Evolutionary conservation across 2,113 vertebrate species (phyloP).

Genomic region (Meleagris gallopavo): DNA sequence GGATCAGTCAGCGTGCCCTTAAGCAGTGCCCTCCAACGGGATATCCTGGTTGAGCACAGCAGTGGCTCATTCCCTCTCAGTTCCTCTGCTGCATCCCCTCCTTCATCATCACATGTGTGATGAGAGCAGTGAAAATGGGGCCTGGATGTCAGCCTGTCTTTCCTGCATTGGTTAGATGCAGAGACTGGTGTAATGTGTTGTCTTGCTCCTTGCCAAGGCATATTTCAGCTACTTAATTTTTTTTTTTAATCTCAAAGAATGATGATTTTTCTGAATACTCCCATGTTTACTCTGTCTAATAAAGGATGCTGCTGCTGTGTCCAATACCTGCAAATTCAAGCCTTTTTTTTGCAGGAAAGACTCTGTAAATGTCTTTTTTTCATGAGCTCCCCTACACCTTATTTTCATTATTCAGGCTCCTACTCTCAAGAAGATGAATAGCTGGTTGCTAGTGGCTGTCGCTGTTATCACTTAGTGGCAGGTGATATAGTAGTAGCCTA

Average conservation of each 20-base stretch:
- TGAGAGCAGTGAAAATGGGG: neutral
- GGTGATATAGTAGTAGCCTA: slow-evolving; percentile 10
- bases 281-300: neutral
- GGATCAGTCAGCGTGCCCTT: neutral
- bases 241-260: neutral
- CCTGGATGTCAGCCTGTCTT: neutral
- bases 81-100: neutral
- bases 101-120: neutral
- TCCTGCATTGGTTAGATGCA: neutral
- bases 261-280: neutral
- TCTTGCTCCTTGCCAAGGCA: neutral
- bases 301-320: neutral
- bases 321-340: neutral
- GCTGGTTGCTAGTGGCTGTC: neutral
- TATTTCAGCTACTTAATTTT: neutral
- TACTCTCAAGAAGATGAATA: neutral
- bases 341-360: neutral
- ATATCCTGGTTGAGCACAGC: neutral
- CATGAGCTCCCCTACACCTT: neutral
- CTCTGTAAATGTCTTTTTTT: neutral
- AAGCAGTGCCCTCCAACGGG: neutral
- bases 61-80: neutral
- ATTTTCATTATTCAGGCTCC: neutral
- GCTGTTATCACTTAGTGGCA: neutral
- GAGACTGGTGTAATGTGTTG: neutral